phyloP scores from a whole-genome alignment of 2,888 invertebrate genomes.

The Brachypalpus laphriformis region DNA sequence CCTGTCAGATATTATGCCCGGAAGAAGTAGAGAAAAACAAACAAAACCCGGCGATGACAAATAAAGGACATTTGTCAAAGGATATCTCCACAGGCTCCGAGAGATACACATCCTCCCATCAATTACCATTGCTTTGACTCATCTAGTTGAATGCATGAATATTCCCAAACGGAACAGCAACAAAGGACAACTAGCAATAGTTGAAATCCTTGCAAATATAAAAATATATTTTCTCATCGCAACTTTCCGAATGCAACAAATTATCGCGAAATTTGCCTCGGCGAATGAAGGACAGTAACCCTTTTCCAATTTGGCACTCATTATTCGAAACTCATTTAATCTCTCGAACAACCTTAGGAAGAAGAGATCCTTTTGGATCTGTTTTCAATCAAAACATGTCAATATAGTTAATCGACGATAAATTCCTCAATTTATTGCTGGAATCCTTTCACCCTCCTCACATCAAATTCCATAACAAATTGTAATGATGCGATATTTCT shows the following conservation, averaged over 20 bases:
- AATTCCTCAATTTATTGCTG: conserved; percentile 31
- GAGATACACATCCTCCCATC: background rate
- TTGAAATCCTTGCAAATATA: background rate
- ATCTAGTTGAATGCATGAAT: background rate
- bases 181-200: conserved; percentile 1
- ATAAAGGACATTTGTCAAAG: conserved; percentile 27
- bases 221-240: conserved; percentile 2
- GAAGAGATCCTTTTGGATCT: background rate
- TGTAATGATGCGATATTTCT: background rate
- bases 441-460: conserved; percentile 5
- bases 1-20: background rate
- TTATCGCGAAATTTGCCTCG: background rate
- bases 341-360: background rate
- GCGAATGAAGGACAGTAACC: background rate
- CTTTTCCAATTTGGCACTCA: background rate
- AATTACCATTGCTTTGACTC: background rate
- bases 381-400: conserved; percentile 54
- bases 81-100: background rate
- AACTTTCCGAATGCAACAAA: background rate
- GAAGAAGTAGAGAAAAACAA: background rate
- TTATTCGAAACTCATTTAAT: background rate
- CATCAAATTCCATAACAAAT: conserved; percentile 12
- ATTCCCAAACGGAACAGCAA: background rate
- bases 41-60: conserved; percentile 23
- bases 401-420: conserved; percentile 48